phyloP scores from a whole-genome alignment of 2,888 invertebrate species.

The Tipula confusa region DNA sequence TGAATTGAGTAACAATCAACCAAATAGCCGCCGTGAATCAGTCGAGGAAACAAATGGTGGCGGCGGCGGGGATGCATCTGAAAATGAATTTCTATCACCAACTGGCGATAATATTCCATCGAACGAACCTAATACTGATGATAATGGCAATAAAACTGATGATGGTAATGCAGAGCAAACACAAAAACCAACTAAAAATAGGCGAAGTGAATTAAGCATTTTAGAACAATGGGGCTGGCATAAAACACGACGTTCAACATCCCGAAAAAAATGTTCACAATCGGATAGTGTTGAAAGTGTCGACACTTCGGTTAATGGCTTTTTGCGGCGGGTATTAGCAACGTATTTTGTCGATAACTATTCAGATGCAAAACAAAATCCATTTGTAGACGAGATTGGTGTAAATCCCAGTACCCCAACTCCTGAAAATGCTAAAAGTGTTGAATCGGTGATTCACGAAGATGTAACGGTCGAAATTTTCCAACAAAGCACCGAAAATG shows the following conservation, averaged over 20 bases:
- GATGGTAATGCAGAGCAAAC: constrained; percentile 29
- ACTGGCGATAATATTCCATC: constrained; percentile 37
- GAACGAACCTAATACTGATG: constrained; percentile 44
- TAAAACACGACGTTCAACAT: constrained; percentile 41
- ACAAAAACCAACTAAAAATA: constrained; percentile 50
- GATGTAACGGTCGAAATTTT: constrained; percentile 38
- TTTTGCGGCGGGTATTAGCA: constrained; percentile 40
- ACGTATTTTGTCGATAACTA: constrained; percentile 38
- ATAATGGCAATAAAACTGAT: constrained; percentile 39
- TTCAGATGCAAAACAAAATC: constrained; percentile 31
- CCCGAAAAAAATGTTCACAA: constrained; percentile 41
- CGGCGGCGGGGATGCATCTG: constrained; percentile 38
- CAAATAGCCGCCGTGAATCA: background rate
- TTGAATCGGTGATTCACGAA: constrained; percentile 31
- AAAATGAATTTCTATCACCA: constrained; percentile 38
- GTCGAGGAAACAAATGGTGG: constrained; percentile 36
- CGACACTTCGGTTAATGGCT: constrained; percentile 42
- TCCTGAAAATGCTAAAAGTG: constrained; percentile 29
- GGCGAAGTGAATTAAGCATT: constrained; percentile 68
- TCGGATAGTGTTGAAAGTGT: constrained; percentile 40
- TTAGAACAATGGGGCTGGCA: constrained; percentile 78
- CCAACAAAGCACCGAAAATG: constrained; percentile 37
- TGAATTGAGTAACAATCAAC: background rate
- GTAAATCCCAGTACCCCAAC: constrained; percentile 31
- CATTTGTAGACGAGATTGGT: constrained; percentile 37